These are phyloP conservation scores for Amiota mariae DNA, from an alignment of 2,888 invertebrate species.

Conservation along the genomic window DNA sequence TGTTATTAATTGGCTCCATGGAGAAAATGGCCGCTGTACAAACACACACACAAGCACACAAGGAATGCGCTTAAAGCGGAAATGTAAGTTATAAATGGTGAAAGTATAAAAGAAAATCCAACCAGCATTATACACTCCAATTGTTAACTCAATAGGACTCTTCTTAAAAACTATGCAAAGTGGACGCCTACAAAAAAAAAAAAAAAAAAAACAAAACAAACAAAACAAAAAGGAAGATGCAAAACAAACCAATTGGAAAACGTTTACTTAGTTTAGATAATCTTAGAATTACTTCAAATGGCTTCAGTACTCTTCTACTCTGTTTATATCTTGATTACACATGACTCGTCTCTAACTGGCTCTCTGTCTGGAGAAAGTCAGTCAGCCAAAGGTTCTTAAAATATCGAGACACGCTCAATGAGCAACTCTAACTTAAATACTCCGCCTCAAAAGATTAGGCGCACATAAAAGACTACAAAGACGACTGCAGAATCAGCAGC, in stretches of 20 bases:
- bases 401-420: slow-evolving; percentile 47
- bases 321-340: too few relatives aligned
- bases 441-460: slow-evolving; percentile 69
- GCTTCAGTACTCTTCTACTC: too few relatives aligned
- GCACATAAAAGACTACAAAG: slow-evolving; percentile 50
- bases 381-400: too few relatives aligned
- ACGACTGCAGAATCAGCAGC: neutral
- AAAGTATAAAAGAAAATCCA: neutral
- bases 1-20: slow-evolving; percentile 68
- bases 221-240: too few relatives aligned
- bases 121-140: neutral
- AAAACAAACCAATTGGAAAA: neutral
- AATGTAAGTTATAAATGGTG: neutral
- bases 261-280: too few relatives aligned
- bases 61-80: too few relatives aligned
- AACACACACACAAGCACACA: neutral
- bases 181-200: too few relatives aligned
- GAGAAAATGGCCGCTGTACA: slow-evolving; percentile 69
- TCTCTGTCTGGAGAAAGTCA: too few relatives aligned
- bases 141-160: neutral
- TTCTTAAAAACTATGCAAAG: too few relatives aligned
- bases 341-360: too few relatives aligned
- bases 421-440: slow-evolving; percentile 71
- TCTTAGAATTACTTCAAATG: too few relatives aligned
- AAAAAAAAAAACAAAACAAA: too few relatives aligned